Base-by-base conservation (phyloP, 2,797 vertebrate genomes). In the Cirrhinus mrigala region DNA sequence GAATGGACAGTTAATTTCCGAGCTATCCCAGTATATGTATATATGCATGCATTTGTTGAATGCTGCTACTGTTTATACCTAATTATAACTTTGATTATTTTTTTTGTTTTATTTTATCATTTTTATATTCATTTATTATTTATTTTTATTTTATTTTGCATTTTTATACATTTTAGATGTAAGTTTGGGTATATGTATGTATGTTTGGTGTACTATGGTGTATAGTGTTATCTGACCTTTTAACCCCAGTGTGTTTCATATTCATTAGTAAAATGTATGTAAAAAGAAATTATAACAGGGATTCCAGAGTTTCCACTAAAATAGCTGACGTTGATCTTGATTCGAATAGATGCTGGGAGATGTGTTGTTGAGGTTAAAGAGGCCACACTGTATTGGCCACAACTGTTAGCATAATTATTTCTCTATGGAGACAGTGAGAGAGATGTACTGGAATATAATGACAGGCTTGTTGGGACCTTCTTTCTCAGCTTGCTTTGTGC, bases 401-500 rank as follows among this genome's bases (percentile, higher is more conserved):
- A 77, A 83, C 60, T 33, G n/a, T 68, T 44, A 83, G 60, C 60
- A 76, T 76, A 44, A 78, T 70, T 1, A 56, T 77, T 77, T 79
- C 66, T 79, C 37, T 70, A 56, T 70, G 6, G 37, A 82, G 58
- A 37, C n/a, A n/a, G 52, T 60, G 33, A 62, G n/a, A 46, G 29
- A 82, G 40, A 40, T 44, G 54, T 76, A 66, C 52, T 71, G 46
- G 56, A 84, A 58, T 79, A 73, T 80, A 85, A 79, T 81, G 82
- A 79, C 83, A 86, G 40, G 37, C 48, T 69, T 44, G 68, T 60
- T 44, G 66, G 27, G 44, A 46, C 33, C 29, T 82, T 83, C 70
- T 66, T 70, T 70, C 79, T 81, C 16, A 58, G 46, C 75, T 88
- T 85, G 76, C 83, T 76, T 68, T 66, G 75, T 82, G 56, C 83